Base-by-base conservation (phyloP, 1,140 invertebrate genomes). In the Atopsyche davidsoni region DNA sequence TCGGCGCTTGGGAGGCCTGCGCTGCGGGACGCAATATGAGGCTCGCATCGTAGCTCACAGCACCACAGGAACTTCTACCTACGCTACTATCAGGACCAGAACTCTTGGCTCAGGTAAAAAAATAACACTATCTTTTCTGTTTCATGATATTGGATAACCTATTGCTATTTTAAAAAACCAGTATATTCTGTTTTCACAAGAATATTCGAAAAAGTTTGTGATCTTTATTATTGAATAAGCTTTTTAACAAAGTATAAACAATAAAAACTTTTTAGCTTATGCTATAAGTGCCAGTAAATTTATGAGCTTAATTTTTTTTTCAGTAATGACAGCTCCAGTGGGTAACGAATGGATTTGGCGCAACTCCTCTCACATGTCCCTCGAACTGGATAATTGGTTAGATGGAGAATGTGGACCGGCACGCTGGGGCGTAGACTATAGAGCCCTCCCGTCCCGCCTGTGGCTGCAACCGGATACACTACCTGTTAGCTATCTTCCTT, bases 271-370 rank as follows among this genome's bases (percentile, higher is more conserved):
- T 17, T 7, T 17, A 13, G 14, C 35, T 28, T 28, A 28, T 28
- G 24, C 24, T 7, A 28, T 6, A 28, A n/a, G 6, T 28, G 6
- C 6, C 24, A 28, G n/a, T n/a, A n/a, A n/a, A n/a, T 4, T 16
- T 39, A 39, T 4, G 35, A 38, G 38, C 2, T 17, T 40, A 25
- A 23, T 21, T 21, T 19, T 23, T 25, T 18, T 22, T 36, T 13
- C 61, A 74, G 72, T 69, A 2, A 69, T 70, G 24, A 65, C 69
- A 38, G 60, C 68, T 1, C 72, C 72, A 41, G 63, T 61, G 9
- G 68, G 61, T 32, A 69, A 65, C 1, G 72, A 74, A 57, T 74
- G 72, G 72, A 69, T 74, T 42, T 72, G 69, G 69, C 72, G 67
- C 22, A 72, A 74, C 39, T 63, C 72, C 1, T 64, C 60, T 3